Evolutionary conservation across 2,113 vertebrate genomes (phyloP).

Genomic region (Etheostoma cragini): DNA sequence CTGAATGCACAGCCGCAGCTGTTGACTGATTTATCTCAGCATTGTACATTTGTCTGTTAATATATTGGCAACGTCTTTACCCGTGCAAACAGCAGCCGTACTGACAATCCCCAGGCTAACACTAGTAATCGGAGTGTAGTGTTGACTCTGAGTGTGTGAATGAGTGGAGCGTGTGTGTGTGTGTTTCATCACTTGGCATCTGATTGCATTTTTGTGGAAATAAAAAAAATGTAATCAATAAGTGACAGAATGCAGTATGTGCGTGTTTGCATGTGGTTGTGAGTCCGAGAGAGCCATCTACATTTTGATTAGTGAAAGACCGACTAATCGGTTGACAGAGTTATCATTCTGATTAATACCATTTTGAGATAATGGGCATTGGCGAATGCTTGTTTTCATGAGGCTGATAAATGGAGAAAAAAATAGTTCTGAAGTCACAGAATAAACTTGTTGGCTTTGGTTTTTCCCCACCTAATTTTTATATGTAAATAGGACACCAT

Average conservation of each 20-base stretch:
- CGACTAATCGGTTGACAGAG: no score
- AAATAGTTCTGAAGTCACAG: no score
- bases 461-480: background rate
- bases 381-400: no score
- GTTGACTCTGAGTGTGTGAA: constrained; percentile 5
- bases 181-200: constrained; percentile 5
- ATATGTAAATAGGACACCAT: background rate
- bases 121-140: background rate
- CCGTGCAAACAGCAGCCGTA: constrained; percentile 4
- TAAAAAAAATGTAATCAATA: background rate
- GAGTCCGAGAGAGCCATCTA: background rate
- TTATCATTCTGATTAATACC: no score
- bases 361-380: no score
- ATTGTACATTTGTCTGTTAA: constrained; percentile 9
- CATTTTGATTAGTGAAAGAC: background rate
- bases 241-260: background rate
- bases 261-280: background rate
- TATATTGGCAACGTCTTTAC: constrained; percentile 28
- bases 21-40: constrained; percentile 15
- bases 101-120: constrained; percentile 21
- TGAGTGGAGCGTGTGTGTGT: background rate
- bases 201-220: background rate
- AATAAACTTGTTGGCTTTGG: background rate
- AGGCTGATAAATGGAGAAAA: no score
- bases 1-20: background rate